These are phyloP conservation scores for Dolichallabes microphthalmus DNA, from an alignment of 2,113 vertebrate species.

Conservation along the genomic window DNA sequence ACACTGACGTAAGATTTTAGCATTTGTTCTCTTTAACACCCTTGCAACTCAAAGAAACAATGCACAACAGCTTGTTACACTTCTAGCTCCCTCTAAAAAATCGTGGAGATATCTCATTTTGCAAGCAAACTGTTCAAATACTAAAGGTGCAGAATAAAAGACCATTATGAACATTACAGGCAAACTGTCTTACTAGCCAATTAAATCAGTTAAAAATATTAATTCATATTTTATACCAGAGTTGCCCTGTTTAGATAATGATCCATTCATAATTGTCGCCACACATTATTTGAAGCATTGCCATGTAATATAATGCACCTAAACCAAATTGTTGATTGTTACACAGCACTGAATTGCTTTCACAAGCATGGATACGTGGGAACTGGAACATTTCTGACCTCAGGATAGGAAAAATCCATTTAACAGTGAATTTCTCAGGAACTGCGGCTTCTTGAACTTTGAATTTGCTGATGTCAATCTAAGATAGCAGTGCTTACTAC, in stretches of 20 bases:
- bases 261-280: background rate
- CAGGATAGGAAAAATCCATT: background rate
- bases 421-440: background rate
- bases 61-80: too few relatives aligned
- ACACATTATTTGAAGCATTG: background rate
- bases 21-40: too few relatives aligned
- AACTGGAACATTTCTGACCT: background rate
- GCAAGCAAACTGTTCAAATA: too few relatives aligned
- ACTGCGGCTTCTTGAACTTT: background rate
- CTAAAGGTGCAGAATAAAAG: too few relatives aligned
- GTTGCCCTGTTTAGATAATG: background rate
- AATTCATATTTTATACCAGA: background rate
- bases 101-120: too few relatives aligned
- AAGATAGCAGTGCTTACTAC: too few relatives aligned
- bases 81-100: too few relatives aligned
- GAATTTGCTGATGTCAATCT: background rate
- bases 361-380: background rate
- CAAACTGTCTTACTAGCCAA: too few relatives aligned
- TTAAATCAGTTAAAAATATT: background rate
- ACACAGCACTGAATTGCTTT: background rate
- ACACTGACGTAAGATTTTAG: too few relatives aligned
- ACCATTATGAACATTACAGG: too few relatives aligned
- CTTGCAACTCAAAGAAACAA: too few relatives aligned
- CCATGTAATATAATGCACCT: background rate
- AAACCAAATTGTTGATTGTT: background rate